Conservation (phyloP, 1,140 invertebrate species). For the Tetramorium simillimum region DNA sequence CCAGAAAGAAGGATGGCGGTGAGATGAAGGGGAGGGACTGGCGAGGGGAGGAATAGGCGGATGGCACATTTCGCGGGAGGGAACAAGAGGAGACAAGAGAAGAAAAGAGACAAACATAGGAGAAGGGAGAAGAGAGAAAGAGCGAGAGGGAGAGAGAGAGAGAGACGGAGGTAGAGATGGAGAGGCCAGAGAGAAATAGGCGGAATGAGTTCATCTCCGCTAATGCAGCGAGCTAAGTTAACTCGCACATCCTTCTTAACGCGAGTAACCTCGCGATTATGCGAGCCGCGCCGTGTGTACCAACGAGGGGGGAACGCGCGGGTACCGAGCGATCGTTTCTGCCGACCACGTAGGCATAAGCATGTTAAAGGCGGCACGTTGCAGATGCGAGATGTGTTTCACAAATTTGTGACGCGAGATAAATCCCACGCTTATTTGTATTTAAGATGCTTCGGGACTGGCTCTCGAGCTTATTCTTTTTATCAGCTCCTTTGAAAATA, state of each 20-base stretch:
- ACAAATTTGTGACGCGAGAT: conserved; percentile 7
- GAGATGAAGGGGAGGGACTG: neutral
- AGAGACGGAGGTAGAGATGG: conserved; percentile 32
- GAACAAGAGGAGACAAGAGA: conserved; percentile 22
- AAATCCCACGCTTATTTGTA: conserved; percentile 26
- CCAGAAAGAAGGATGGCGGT: conserved; percentile 48
- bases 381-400: neutral
- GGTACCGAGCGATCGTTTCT: conserved; percentile 47
- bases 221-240: conserved; percentile 83
- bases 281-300: conserved; percentile 49
- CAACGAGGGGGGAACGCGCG: conserved; percentile 28
- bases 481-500: neutral
- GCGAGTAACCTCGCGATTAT: conserved; percentile 79
- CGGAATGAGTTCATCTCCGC: conserved; percentile 84
- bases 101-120: neutral
- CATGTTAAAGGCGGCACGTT: neutral
- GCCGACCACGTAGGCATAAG: neutral
- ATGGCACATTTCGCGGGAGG: conserved; percentile 37
- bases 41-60: conserved; percentile 10
- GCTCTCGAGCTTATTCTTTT: neutral
- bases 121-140: neutral
- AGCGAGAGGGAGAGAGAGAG: conserved; percentile 7
- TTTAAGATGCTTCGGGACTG: neutral
- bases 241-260: conserved; percentile 85
- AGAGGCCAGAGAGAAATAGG: conserved; percentile 63